phyloP scores from a whole-genome alignment of 2,888 invertebrate genomes.

The Epistrophe eligans region DNA sequence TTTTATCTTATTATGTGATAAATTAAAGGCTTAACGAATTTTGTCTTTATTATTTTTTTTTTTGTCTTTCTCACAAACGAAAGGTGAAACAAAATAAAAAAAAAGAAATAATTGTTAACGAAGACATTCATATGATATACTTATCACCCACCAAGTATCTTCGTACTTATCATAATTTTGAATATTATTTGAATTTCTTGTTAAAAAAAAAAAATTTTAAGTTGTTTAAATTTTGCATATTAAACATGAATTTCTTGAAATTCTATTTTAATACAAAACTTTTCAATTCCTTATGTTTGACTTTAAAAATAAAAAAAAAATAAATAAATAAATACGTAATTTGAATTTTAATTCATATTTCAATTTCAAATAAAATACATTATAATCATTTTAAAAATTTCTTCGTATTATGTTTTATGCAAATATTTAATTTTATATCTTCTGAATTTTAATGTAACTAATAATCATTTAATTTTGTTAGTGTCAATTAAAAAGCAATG shows the following conservation, averaged over 20 bases:
- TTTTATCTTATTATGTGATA: neutral
- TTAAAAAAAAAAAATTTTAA: neutral
- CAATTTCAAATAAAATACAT: neutral
- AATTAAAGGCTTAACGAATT: neutral
- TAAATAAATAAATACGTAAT: neutral
- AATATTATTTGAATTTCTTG: neutral
- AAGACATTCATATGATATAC: neutral
- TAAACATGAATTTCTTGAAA: neutral
- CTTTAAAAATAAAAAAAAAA: neutral
- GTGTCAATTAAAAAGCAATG: slow-evolving; percentile 8
- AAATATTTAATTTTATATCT: neutral
- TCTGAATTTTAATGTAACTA: neutral
- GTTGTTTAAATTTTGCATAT: neutral
- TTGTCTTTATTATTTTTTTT: no score
- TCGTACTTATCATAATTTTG: neutral
- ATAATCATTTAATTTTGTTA: neutral
- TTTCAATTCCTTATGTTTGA: neutral
- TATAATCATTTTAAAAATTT: neutral
- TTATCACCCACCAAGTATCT: neutral
- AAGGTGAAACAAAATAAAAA: neutral
- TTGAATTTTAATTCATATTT: neutral
- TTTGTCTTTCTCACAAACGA: no score
- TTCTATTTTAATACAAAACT: neutral
- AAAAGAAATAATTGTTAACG: neutral
- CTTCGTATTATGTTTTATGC: neutral